Evolutionary conservation across 1,140 invertebrate species (phyloP).

Genomic region (Drosophila arawakana): DNA sequence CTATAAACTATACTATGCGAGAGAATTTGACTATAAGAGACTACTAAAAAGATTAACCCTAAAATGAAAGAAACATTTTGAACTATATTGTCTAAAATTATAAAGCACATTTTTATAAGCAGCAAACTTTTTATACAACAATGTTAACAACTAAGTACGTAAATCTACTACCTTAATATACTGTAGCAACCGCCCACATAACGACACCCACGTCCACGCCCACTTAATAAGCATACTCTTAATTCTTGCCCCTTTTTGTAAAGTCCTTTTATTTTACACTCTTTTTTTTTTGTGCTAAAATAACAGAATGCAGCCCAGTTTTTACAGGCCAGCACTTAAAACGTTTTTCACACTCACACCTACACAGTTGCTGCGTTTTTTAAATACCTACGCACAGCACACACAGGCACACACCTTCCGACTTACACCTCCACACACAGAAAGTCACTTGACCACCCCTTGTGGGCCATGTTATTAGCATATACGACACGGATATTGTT

Average conservation of each 20-base stretch:
- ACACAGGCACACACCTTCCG: slow-evolving; percentile 2
- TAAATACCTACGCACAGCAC: slow-evolving; percentile 35
- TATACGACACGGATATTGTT: slow-evolving; percentile 54
- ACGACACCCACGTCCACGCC: slow-evolving; percentile 15
- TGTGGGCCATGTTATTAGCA: slow-evolving; percentile 36
- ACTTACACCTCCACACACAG: slow-evolving; percentile 14
- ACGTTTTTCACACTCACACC: slow-evolving; percentile 63
- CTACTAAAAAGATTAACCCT: slow-evolving; percentile 37
- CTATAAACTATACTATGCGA: slow-evolving; percentile 38
- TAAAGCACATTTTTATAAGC: slow-evolving; percentile 38
- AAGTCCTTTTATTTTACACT: slow-evolving; percentile 65
- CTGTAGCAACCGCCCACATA: slow-evolving; percentile 1
- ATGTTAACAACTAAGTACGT: slow-evolving; percentile 31
- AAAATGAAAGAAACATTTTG: slow-evolving; percentile 38
- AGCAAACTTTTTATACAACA: slow-evolving; percentile 40
- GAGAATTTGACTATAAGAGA: slow-evolving; percentile 69
- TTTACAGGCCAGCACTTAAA: slow-evolving; percentile 58
- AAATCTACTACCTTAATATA: slow-evolving; percentile 36
- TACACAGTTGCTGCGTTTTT: slow-evolving; percentile 64
- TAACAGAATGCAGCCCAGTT: slow-evolving; percentile 25
- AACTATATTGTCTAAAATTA: slow-evolving; percentile 49
- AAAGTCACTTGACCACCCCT: slow-evolving; percentile 32
- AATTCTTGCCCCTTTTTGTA: slow-evolving; percentile 50
- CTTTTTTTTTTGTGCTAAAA: slow-evolving; percentile 50
- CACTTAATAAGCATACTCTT: slow-evolving; percentile 62